Conservation (phyloP, 2,113 vertebrate species). For the Leptobrachium leishanense region DNA sequence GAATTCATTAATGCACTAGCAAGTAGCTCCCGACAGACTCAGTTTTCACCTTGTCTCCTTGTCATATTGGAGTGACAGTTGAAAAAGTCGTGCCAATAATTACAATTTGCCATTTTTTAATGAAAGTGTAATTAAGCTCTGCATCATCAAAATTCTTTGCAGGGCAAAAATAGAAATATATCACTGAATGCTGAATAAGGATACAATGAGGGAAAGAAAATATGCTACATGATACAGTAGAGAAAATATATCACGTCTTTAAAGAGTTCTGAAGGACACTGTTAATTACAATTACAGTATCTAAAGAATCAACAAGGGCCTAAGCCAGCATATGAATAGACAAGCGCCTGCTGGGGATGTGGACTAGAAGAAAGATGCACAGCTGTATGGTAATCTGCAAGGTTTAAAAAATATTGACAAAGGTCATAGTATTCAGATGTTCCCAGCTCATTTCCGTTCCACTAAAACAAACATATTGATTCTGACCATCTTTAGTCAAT, state of each 20-base stretch:
- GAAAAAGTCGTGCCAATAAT: too few species aligned
- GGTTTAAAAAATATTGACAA: slow-evolving; percentile 33
- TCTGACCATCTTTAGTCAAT: slow-evolving; percentile 22
- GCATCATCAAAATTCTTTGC: too few species aligned
- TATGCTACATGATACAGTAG: not conserved
- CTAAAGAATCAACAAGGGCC: slow-evolving; percentile 33
- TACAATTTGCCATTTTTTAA: too few species aligned
- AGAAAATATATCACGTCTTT: not conserved
- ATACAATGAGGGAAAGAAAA: not conserved
- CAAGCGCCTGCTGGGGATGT: slow-evolving; percentile 18
- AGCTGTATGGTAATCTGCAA: slow-evolving; percentile 33
- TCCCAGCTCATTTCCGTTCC: slow-evolving; percentile 25
- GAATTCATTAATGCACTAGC: too few species aligned
- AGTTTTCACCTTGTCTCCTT: too few species aligned
- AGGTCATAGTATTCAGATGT: slow-evolving; percentile 40
- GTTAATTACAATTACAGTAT: slow-evolving; percentile 15
- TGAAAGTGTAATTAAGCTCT: too few species aligned
- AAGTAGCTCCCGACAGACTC: too few species aligned
- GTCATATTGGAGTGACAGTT: too few species aligned
- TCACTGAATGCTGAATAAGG: too few species aligned
- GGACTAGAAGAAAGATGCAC: slow-evolving; percentile 1
- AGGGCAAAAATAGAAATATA: too few species aligned
- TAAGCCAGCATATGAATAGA: slow-evolving; percentile 33
- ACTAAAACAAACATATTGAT: slow-evolving; percentile 42
- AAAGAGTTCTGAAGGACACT: slow-evolving; percentile 19